phyloP scores from a whole-genome alignment of 1,140 invertebrate genomes.

The Kradibia gibbosae region DNA sequence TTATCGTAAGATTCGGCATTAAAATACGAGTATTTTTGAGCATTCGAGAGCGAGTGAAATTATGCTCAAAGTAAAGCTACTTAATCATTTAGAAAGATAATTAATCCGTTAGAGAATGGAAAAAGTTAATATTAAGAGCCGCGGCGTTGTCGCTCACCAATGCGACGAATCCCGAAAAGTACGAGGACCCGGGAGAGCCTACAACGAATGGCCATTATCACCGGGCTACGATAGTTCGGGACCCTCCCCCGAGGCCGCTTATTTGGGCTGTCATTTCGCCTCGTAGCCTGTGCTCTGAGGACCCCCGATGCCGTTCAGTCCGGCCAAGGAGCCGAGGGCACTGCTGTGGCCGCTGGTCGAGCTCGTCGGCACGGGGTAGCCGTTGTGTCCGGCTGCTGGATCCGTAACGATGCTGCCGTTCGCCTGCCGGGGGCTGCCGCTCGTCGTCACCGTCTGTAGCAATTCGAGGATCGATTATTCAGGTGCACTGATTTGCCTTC shows the following conservation, averaged over 20 bases:
- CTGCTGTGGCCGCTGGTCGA: constrained; percentile 65
- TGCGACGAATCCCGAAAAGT: constrained; percentile 14
- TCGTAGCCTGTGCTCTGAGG: constrained; percentile 65
- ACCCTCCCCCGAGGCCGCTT: constrained; percentile 53
- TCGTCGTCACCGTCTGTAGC: constrained; percentile 62
- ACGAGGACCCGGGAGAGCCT: too few relatives aligned
- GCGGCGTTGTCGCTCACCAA: not conserved
- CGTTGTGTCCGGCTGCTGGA: constrained; percentile 68
- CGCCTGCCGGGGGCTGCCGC: constrained; percentile 61
- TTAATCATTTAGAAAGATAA: too few relatives aligned
- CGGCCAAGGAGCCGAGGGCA: constrained; percentile 41
- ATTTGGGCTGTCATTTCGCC: constrained; percentile 71
- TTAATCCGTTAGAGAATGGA: too few relatives aligned
- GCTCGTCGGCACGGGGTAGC: constrained; percentile 66
- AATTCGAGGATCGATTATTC: not conserved
- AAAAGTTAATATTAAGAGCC: too few relatives aligned
- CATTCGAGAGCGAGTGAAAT: too few relatives aligned
- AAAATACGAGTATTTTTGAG: too few relatives aligned
- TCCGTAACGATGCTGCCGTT: constrained; percentile 58
- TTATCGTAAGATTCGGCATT: too few relatives aligned
- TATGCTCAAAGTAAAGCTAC: too few relatives aligned
- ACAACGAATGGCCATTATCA: too few relatives aligned
- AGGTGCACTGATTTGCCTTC: not conserved
- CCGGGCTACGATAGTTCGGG: too few relatives aligned
- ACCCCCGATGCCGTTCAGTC: constrained; percentile 59